A percentile compares a stretch with the other conserved stretches of the same genome.
phyloP scores from a whole-genome alignment of 2,797 vertebrate species.

The Squalus acanthias region DNA sequence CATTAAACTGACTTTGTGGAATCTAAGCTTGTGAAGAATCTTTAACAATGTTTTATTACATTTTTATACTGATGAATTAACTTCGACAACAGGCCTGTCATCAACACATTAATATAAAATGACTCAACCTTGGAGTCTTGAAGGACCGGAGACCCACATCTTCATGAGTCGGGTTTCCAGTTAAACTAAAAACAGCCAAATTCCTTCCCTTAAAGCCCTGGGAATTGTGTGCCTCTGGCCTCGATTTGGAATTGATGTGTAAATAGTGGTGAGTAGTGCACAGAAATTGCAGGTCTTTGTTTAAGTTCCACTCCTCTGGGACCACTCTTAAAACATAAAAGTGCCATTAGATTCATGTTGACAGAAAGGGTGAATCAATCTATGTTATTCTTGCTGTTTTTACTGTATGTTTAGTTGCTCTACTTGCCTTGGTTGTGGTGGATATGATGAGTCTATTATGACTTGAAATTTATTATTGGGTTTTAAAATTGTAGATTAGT shows the following conservation, averaged over 20 bases:
- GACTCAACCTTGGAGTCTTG: background rate
- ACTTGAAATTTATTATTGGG: background rate
- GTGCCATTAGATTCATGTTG: background rate
- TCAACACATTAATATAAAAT: conserved; percentile 8
- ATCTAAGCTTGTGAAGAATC: background rate
- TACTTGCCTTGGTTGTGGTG: background rate
- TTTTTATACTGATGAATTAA: background rate
- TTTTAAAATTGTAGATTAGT: background rate
- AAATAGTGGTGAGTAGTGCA: background rate
- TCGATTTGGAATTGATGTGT: conserved; percentile 8
- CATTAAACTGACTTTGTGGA: background rate
- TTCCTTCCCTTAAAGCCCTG: background rate
- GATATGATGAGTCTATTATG: background rate
- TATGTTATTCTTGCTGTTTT: background rate
- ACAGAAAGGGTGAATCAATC: conserved; percentile 2
- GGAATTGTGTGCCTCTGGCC: background rate
- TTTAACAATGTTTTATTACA: background rate
- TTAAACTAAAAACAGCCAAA: background rate
- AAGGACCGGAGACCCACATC: background rate
- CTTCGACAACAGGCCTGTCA: background rate
- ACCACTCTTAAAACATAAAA: background rate
- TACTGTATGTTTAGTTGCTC: background rate
- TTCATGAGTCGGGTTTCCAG: background rate
- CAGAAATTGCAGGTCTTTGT: background rate
- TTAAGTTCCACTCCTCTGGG: background rate